Evolutionary conservation across 2,797 vertebrate genomes (phyloP), one percentile per base, ranked within the genome.

Genomic region (Cygnus olor): DNA sequence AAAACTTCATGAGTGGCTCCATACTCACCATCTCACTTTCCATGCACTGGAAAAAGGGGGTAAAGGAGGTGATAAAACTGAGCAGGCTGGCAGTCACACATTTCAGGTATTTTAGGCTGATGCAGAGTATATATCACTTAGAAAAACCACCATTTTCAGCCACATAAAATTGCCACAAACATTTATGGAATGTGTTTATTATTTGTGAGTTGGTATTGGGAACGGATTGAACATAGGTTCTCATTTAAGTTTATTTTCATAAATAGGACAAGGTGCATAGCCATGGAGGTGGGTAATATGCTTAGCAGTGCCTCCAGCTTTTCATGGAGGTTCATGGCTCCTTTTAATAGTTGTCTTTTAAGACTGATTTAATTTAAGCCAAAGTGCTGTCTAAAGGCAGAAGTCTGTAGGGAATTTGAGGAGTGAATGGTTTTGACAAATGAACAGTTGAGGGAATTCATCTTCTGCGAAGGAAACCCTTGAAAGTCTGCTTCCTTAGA

Each of bases 141-240:
- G 8, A 27, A 28, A 53, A 38, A 56, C 15, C 27, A 6, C 6
- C 6, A 38, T 61, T 57, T n/a, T 78, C n/a, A n/a, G 11, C 30
- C 17, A 1, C 7, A 3, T 38, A 44, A 47, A 36, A 30, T 3
- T 30, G 11, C 17, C 3, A 1, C 0, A 1, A 21, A 16, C 15
- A 1, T 68, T 84, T 27, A 11, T 7, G 85, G 51, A 12, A 53
- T 38, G 44, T 34, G 16, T 6, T 18, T 36, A 2, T 20, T 19
- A 5, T 11, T 3, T 4, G 22, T 19, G 17, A 49, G 24, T 19
- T 85, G 61, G 4, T 36, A 6, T 2, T 16, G 6, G 2, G 1
- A 9, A 44, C 42, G 80, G 60, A 20, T 56, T 65, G 25, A 57
- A 5, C 1, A 2, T 17, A 1, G 64, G 16, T 42, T 73, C 63